phyloP scores from a whole-genome alignment of 1,140 invertebrate genomes.

The Sitobion miscanthi region DNA sequence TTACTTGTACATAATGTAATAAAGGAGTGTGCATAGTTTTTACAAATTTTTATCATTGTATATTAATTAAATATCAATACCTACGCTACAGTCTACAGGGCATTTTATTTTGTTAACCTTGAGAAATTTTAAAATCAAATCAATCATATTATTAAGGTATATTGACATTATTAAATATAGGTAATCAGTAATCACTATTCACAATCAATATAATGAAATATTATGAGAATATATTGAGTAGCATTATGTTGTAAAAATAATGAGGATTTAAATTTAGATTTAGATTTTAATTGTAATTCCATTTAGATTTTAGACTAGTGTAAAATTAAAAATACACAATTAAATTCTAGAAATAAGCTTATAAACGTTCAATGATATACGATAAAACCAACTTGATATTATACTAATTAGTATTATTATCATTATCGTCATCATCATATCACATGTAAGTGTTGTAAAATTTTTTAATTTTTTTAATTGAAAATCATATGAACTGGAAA shows the following conservation, averaged over 20 bases:
- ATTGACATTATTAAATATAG: background rate
- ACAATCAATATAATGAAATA: background rate
- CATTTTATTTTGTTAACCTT: background rate
- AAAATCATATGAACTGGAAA: conserved; percentile 19
- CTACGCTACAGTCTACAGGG: no score
- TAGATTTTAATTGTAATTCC: background rate
- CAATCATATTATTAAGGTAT: background rate
- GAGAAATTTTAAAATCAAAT: background rate
- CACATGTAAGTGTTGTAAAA: background rate
- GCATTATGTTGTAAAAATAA: background rate
- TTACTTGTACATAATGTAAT: background rate
- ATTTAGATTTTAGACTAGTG: background rate
- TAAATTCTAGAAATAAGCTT: background rate
- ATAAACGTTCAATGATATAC: background rate
- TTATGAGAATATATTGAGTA: background rate
- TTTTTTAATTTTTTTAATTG: conserved; percentile 4
- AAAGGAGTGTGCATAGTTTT: background rate
- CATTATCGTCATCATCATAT: background rate
- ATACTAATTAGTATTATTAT: background rate
- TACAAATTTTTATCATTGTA: no score
- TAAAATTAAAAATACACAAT: background rate
- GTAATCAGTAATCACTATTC: background rate
- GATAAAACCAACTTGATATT: background rate
- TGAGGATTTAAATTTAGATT: background rate
- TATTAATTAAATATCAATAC: no score